Base-by-base conservation (phyloP, 2,113 vertebrate species). In the Misgurnus anguillicaudatus region DNA sequence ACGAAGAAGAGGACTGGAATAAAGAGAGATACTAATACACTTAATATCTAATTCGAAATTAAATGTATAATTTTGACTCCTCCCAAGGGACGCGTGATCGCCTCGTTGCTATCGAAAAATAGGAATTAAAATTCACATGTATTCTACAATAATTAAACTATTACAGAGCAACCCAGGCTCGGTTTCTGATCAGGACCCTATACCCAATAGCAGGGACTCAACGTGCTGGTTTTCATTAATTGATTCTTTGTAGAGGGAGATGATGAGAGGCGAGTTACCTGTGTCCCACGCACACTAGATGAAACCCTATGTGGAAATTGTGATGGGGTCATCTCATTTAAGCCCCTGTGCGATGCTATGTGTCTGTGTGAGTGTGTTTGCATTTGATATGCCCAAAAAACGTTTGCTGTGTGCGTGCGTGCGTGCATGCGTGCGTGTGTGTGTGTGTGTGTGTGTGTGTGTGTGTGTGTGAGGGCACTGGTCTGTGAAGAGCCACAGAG, bases 401-500 rank as follows among this genome's bases (percentile, higher is more conserved):
- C n/a, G 65, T 77, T 57, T 47, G n/a, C n/a, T 9, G 21, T 31
- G 42, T 45, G n/a, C n/a, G 64, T 9, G 13, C 2, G 24, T 64
- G 60, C 14, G 9, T 19, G 9, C 42, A 45, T 45, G 42, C 9
- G 42, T 45, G 42, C 9, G 42, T 45, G 6, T 45, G 42, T 45
- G 42, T n/a, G n/a, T 45, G 42, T 45, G 42, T 45, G 42, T 45
- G 42, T 45, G 6, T 45, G 42, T 45, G 42, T 71, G 62, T 81
- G 79, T 73, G 75, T 51, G 63, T 74, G 81, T 81, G 84, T 80
- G 9, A 94, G 96, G 92, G 94, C 95, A 93, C 89, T 91, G 92
- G 92, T 85, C 94, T 94, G 93, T 91, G 88, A 95, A 95, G 95
- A 96, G 93, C 91, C 92, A 91, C 95, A 97, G 92, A 88, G 93